Percentiles rank a stretch among this genome's conserved stretches.
Conservation (phyloP, 2,797 vertebrate species). For the Sphenopsis melanotis region DNA sequence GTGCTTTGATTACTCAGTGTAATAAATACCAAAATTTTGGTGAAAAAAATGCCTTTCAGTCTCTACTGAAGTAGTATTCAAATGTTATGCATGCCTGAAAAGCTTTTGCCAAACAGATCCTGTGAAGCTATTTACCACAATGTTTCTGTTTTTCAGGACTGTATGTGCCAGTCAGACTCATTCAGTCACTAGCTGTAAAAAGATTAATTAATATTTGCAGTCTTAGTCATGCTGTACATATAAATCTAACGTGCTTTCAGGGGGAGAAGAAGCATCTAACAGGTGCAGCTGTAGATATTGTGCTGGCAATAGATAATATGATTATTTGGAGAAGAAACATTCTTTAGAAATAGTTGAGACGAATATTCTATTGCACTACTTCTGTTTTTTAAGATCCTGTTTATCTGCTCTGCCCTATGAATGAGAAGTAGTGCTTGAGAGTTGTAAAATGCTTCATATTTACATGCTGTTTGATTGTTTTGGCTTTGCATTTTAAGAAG, state of each 20-base stretch:
- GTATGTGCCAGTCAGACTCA: not conserved
- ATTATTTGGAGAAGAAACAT: not conserved
- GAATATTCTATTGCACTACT: not conserved
- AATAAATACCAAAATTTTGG: not conserved
- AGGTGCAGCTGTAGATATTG: constrained; percentile 12
- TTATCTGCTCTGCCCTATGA: not conserved
- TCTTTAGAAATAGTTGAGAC: not conserved
- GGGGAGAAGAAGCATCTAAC: not conserved
- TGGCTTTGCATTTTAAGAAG: not conserved
- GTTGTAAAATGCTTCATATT: not conserved
- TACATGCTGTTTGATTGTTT: not conserved
- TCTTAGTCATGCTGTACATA: not conserved
- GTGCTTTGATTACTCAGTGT: not conserved
- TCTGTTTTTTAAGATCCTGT: not conserved
- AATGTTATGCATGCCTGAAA: not conserved
- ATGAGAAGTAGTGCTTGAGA: not conserved
- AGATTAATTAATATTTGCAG: constrained; percentile 44
- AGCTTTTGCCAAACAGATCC: not conserved
- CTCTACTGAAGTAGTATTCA: not conserved
- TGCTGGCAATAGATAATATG: not conserved
- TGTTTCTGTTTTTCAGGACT: not conserved
- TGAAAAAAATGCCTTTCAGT: not conserved
- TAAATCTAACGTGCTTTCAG: constrained; percentile 6
- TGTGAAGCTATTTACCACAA: not conserved
- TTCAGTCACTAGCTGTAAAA: not conserved